Evolutionary conservation across 2,113 vertebrate genomes (phyloP).

Genomic region (Sebastes fasciatus): DNA sequence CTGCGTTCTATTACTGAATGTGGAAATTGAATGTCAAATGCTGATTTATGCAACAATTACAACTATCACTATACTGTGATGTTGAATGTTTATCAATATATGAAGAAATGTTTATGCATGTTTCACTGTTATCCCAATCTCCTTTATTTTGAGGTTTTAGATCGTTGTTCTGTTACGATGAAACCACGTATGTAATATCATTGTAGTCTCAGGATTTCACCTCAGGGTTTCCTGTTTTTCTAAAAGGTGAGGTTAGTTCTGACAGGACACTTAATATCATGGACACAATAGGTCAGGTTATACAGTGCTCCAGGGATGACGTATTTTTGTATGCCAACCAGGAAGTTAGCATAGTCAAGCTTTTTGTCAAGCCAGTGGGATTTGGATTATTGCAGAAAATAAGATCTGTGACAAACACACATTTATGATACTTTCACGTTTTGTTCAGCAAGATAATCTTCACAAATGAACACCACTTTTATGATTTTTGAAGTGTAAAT

Average conservation of each 20-base stretch:
- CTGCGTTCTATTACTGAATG: constrained; percentile 14
- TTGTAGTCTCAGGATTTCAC: neutral
- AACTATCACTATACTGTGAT: constrained; percentile 7
- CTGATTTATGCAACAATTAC: constrained; percentile 14
- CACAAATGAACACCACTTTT: too few species aligned
- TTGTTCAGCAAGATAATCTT: too few species aligned
- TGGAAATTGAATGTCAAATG: constrained; percentile 24
- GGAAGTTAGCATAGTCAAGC: too few species aligned
- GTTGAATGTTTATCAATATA: constrained; percentile 1
- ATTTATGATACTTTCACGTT: too few species aligned
- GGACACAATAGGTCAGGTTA: neutral
- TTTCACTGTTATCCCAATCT: constrained; percentile 1
- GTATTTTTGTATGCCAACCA: too few species aligned
- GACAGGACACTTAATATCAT: neutral
- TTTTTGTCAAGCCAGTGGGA: too few species aligned
- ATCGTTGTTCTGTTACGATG: neutral
- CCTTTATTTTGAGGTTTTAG: neutral
- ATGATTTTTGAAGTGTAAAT: too few species aligned
- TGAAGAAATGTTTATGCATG: constrained; percentile 6
- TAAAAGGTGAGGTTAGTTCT: neutral
- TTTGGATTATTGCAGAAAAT: too few species aligned
- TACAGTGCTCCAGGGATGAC: too few species aligned
- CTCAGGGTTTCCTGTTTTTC: neutral
- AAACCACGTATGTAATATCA: neutral
- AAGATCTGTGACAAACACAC: too few species aligned